Evolutionary conservation across 2,797 vertebrate species (phyloP).

Genomic region (Gallinago solitaria): DNA sequence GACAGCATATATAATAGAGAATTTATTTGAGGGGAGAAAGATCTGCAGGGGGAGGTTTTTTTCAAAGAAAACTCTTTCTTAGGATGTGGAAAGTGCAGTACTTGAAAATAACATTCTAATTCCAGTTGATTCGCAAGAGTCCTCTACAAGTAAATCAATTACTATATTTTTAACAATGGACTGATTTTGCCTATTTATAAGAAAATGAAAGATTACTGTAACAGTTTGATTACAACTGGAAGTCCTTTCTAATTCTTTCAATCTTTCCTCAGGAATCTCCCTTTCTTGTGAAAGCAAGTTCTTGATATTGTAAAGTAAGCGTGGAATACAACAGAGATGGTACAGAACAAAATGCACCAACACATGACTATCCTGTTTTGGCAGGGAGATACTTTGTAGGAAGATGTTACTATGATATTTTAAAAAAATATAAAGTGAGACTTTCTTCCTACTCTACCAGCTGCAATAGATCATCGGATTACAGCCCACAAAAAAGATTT

Average conservation of each 20-base stretch:
- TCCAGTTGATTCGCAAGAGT: background rate
- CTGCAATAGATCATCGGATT: background rate
- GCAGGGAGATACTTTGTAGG: constrained; percentile 6
- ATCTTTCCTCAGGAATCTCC: background rate
- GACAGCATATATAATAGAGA: background rate
- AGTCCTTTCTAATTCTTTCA: background rate
- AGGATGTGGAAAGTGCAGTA: background rate
- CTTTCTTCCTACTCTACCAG: background rate
- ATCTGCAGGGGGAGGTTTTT: background rate
- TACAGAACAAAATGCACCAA: background rate
- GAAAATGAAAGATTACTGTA: background rate
- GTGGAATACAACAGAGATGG: background rate
- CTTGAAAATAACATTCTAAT: background rate
- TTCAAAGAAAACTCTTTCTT: background rate
- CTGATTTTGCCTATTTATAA: background rate
- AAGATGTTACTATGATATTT: constrained; percentile 49
- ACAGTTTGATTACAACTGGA: background rate
- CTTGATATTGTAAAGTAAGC: background rate
- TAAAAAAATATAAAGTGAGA: background rate
- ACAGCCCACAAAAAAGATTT: background rate
- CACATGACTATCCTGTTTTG: background rate
- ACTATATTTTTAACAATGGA: background rate
- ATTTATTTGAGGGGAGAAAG: background rate
- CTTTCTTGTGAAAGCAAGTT: background rate
- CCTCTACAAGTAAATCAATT: background rate